These are phyloP conservation scores for Ruditapes philippinarum DNA, from an alignment of 1,140 invertebrate species.

Conservation along the genomic window DNA sequence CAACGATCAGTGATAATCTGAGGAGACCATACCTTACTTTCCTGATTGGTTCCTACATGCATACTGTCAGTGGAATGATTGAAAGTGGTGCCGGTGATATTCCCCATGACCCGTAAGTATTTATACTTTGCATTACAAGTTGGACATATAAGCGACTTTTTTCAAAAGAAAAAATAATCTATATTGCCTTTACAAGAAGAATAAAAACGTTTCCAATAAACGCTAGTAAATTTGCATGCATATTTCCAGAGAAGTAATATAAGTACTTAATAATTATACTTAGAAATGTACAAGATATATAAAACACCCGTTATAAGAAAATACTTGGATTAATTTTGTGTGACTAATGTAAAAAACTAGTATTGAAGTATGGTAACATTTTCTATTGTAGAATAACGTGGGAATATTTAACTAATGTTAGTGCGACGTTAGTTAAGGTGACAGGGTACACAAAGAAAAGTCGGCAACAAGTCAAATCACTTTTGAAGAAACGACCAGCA, in stretches of 20 bases:
- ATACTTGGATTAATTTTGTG: too few relatives aligned
- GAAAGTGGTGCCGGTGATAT: slow-evolving; percentile 85
- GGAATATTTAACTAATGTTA: slow-evolving; percentile 77
- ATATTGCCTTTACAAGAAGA: too few relatives aligned
- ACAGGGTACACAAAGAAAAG: slow-evolving; percentile 70
- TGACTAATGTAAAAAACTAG: too few relatives aligned
- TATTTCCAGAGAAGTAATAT: too few relatives aligned
- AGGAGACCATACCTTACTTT: slow-evolving; percentile 84
- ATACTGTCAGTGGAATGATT: slow-evolving; percentile 84
- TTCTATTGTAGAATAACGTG: slow-evolving; percentile 78
- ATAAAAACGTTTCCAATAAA: too few relatives aligned
- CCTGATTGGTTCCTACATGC: slow-evolving; percentile 85
- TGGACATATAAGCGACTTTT: slow-evolving; percentile 72
- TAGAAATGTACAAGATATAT: too few relatives aligned
- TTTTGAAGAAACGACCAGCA: slow-evolving; percentile 78
- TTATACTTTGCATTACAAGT: too few relatives aligned
- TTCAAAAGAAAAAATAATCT: background rate
- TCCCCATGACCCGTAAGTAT: slow-evolving; percentile 82
- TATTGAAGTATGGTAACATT: too few relatives aligned
- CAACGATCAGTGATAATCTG: slow-evolving; percentile 79
- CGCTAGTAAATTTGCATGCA: too few relatives aligned
- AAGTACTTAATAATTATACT: too few relatives aligned
- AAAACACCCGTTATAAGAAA: too few relatives aligned
- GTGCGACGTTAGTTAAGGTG: slow-evolving; percentile 68
- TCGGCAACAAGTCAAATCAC: slow-evolving; percentile 72